Evolutionary conservation across 2,113 vertebrate species (phyloP).

Genomic region (Sylvilagus bachmani): DNA sequence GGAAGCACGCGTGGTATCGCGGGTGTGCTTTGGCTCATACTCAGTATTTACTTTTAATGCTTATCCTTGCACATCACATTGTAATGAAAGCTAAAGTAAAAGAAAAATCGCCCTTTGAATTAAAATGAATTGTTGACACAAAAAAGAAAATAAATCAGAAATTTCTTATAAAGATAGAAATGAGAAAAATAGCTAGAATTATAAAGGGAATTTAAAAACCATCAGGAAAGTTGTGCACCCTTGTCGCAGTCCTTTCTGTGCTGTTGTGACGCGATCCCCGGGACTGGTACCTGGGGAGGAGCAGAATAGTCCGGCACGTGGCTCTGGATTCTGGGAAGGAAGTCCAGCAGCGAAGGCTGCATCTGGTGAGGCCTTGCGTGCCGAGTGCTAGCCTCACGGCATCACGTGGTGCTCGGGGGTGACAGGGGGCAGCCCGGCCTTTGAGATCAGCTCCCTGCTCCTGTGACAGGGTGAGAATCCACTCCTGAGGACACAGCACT

Average conservation of each 20-base stretch:
- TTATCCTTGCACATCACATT: neutral
- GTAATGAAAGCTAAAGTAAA: neutral
- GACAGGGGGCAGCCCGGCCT: no score
- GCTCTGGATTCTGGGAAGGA: no score
- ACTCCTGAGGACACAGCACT: neutral
- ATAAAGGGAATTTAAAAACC: neutral
- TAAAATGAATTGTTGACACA: neutral
- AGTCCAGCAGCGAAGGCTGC: no score
- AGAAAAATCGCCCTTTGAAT: neutral
- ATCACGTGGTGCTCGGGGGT: neutral
- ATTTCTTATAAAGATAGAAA: neutral
- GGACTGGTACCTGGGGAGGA: neutral
- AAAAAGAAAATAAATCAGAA: neutral
- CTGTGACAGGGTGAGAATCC: no score
- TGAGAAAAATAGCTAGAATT: neutral
- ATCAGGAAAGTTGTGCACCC: neutral
- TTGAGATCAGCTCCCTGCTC: no score
- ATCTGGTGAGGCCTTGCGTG: neutral
- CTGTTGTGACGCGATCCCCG: no score
- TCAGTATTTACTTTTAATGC: neutral
- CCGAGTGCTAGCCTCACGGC: no score
- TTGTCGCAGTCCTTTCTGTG: neutral
- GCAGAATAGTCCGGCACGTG: neutral
- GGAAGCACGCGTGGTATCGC: no score
- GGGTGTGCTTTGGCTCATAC: neutral